phyloP scores from a whole-genome alignment of 2,888 invertebrate genomes.

The Lapara coniferarum region DNA sequence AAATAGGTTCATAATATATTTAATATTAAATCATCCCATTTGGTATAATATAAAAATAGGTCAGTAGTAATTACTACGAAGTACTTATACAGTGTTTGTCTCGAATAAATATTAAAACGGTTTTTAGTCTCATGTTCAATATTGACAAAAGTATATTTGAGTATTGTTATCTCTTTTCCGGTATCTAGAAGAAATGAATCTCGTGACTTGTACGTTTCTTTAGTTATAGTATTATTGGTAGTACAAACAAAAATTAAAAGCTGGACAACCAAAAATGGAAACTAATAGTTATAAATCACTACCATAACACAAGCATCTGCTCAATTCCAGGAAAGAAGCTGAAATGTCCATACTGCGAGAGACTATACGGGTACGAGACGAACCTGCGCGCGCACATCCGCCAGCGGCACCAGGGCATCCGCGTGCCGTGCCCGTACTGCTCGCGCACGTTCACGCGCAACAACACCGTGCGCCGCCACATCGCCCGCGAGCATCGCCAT shows the following conservation, averaged over 20 bases:
- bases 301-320: not conserved
- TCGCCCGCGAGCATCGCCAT: constrained; percentile 94
- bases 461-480: constrained; percentile 95
- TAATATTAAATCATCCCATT: not conserved
- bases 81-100: not conserved
- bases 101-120: not conserved
- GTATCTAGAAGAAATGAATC: too few relatives aligned
- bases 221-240: too few relatives aligned
- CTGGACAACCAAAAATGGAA: too few relatives aligned
- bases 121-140: too few relatives aligned
- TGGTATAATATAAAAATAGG: not conserved
- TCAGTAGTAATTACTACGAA: not conserved
- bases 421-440: constrained; percentile 96
- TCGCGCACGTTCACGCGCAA: constrained; percentile 95
- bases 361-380: constrained; percentile 96
- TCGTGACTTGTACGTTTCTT: too few relatives aligned
- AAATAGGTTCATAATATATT: too few relatives aligned
- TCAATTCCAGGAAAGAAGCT: constrained; percentile 91
- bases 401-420: constrained; percentile 95
- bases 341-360: constrained; percentile 96
- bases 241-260: too few relatives aligned
- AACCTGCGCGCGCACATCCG: constrained; percentile 95
- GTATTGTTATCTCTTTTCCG: too few relatives aligned
- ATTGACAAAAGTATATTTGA: too few relatives aligned
- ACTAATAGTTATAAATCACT: too few relatives aligned